Percentiles rank a stretch among this genome's conserved stretches.
These are phyloP conservation scores for Porites rus DNA, from an alignment of 92 coral and sea anemone genomes.

Conservation along the genomic window DNA sequence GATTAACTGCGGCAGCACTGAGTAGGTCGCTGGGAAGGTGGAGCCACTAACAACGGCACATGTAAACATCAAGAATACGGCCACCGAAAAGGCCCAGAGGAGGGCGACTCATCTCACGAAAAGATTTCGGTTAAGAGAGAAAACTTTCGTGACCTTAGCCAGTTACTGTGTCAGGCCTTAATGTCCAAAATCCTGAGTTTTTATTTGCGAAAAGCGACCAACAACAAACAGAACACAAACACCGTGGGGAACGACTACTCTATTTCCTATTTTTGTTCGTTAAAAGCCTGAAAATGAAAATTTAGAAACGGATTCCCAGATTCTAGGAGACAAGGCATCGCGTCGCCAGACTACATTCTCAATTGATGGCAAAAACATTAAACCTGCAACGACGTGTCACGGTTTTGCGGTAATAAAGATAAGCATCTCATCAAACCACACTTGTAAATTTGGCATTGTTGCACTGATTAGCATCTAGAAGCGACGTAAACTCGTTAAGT, in stretches of 20 bases:
- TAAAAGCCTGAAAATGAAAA: too few species aligned
- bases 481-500: conserved; percentile 12
- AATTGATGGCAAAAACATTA: too few species aligned
- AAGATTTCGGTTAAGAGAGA: neutral
- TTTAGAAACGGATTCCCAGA: too few species aligned
- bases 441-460: conserved; percentile 4
- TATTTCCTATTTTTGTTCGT: too few species aligned
- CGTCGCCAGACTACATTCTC: too few species aligned
- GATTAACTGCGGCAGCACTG: conserved; percentile 44
- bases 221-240: neutral
- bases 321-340: too few species aligned
- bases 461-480: conserved; percentile 25
- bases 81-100: conserved; percentile 33
- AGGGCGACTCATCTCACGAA: conserved; percentile 13
- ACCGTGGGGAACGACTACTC: neutral
- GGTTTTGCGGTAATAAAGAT: neutral
- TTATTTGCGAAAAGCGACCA: neutral
- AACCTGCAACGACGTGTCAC: neutral
- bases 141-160: neutral
- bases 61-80: conserved; percentile 36
- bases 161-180: neutral
- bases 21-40: conserved; percentile 38
- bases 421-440: conserved; percentile 35
- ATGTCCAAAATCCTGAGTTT: neutral
- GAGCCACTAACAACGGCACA: conserved; percentile 16